Base-by-base conservation (phyloP, 2,113 vertebrate genomes). In the Cochlearius cochlearius region DNA sequence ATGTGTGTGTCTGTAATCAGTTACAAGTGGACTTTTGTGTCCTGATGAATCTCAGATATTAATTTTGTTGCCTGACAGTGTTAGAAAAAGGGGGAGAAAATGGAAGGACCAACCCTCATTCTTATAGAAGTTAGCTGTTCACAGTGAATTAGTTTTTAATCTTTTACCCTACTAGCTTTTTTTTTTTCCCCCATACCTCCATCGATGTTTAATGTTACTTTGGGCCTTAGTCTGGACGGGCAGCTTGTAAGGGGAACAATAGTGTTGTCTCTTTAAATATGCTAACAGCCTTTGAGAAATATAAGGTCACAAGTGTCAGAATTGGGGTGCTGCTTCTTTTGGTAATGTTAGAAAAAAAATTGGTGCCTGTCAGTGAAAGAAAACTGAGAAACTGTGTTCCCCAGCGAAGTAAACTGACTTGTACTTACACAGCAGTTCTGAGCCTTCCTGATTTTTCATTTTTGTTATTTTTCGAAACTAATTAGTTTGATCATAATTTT, bases 1-100 rank as follows among this genome's bases (percentile, higher is more conserved):
- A 25, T 62, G 3, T 72, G 30, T 67, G 29, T 86, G 85, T 72
- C 26, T 88, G 62, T 92, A 74, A 77, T 77, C 30, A 55, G 34
- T 58, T 89, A 77, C 82, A 92, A 81, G 81, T 88, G 47, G 64
- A 20, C 92, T 93, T 90, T 96, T 59, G 52, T 95, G 63, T 71
- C 23, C 72, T 86, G 56, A 47, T 76, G 49, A 80, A 55, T 90
- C 45, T 88, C 74, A 94, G n/a, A 52, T 91, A 68, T 19, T 94
- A 50, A 49, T 91, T 78, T 84, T 79, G n/a, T 92, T 86, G 47
- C 62, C 53, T 83, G 62, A 38, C 39, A 67, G 1, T 62, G 39
- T 81, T 72, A 85, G 53, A 64, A 92, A 59, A 84, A 62, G 32
- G 47, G 75, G n/a, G 32, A 62, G 60, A 85, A 85, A 85, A 75